These are phyloP conservation scores for Enchytraeus crypticus DNA, from an alignment of 2,888 invertebrate species.

Conservation along the genomic window DNA sequence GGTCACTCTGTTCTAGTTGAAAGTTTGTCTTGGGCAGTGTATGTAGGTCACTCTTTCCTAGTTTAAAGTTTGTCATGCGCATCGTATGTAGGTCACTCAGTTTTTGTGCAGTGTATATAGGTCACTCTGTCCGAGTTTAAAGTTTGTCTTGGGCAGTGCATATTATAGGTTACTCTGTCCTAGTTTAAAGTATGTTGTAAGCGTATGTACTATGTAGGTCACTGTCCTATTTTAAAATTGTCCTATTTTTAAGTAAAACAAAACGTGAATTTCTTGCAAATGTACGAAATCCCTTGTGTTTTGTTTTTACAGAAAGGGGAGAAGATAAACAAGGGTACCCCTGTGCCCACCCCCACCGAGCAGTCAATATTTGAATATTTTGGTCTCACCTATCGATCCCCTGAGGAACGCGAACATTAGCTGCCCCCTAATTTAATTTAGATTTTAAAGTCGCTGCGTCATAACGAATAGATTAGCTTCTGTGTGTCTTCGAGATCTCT, in stretches of 20 bases:
- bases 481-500: not conserved
- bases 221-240: no score
- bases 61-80: no score
- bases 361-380: conserved; percentile 49
- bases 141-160: not conserved
- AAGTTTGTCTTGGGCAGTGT: not conserved
- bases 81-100: no score
- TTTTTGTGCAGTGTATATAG: no score
- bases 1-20: not conserved
- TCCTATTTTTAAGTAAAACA: no score
- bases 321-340: conserved; percentile 45
- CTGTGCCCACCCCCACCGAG: conserved; percentile 50
- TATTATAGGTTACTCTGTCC: no score
- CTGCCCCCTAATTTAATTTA: no score
- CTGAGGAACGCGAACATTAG: conserved; percentile 32
- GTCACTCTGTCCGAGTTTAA: not conserved
- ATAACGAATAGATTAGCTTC: not conserved
- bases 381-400: conserved; percentile 48
- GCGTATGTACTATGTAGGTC: no score
- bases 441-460: not conserved
- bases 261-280: no score
- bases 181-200: no score
- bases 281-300: no score
- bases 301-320: conserved; percentile 42
- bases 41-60: no score